A percentile compares a stretch with the other conserved stretches of the same genome.
Evolutionary conservation across 2,113 vertebrate species (phyloP).

Genomic region (Centropus unirufus): DNA sequence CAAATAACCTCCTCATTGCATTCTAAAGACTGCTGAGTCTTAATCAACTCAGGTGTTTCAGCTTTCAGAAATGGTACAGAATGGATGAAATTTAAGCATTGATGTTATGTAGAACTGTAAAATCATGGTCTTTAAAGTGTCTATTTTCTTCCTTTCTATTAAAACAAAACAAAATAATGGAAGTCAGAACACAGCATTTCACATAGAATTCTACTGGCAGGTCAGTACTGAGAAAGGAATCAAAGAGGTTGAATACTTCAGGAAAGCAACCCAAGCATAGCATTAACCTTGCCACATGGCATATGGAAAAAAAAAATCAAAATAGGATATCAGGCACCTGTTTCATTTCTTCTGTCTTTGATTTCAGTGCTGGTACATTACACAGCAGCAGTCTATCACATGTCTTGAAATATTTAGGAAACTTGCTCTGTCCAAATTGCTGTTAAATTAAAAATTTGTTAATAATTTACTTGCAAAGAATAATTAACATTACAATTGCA

Average conservation of each 20-base stretch:
- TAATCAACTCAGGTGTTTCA: neutral
- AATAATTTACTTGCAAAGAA: neutral
- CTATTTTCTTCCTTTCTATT: neutral
- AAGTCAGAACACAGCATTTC: neutral
- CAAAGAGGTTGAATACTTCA: neutral
- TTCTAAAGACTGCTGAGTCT: neutral
- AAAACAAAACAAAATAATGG: neutral
- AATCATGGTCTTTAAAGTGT: neutral
- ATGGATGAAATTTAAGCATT: neutral
- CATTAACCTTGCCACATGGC: neutral
- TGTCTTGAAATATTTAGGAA: neutral
- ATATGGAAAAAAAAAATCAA: neutral
- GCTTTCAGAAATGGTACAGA: neutral
- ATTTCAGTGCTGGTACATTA: neutral
- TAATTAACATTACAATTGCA: neutral
- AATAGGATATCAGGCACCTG: neutral
- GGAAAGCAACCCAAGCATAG: neutral
- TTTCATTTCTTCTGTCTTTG: neutral
- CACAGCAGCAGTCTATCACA: neutral
- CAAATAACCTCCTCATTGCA: neutral
- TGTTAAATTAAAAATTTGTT: neutral
- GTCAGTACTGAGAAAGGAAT: neutral
- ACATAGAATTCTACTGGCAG: neutral
- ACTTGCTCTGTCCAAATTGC: neutral
- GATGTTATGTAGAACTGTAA: neutral